Percentiles rank a stretch among this genome's conserved stretches.
Conservation (phyloP, 2,113 vertebrate genomes). For the Noturus placidus region DNA sequence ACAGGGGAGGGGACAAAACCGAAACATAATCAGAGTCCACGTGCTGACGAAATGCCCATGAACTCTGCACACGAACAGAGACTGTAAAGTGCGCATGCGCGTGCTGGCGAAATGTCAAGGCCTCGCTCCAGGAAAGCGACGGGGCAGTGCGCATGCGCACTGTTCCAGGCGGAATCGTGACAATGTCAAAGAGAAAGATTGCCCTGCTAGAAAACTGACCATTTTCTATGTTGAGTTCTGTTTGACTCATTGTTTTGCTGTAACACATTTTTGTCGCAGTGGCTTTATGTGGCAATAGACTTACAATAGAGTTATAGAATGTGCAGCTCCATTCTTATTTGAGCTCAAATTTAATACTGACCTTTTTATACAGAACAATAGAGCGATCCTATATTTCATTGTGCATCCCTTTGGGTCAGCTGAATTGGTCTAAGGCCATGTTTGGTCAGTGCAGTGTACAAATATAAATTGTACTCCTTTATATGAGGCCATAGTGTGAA, state of each 20-base stretch:
- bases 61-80: too few species aligned
- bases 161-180: too few species aligned
- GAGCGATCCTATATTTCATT: neutral
- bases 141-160: too few species aligned
- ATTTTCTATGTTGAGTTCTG: neutral
- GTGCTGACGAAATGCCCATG: too few species aligned
- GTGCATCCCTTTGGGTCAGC: constrained; percentile 5
- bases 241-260: neutral
- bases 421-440: constrained; percentile 20
- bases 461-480: constrained; percentile 16
- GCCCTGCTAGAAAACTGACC: neutral
- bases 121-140: too few species aligned
- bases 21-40: too few species aligned
- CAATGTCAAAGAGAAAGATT: neutral
- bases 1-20: too few species aligned
- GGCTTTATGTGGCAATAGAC: constrained; percentile 62
- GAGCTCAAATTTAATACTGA: constrained; percentile 20
- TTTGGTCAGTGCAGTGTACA: constrained; percentile 12
- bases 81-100: too few species aligned
- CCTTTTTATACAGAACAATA: constrained; percentile 13
- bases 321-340: constrained; percentile 38
- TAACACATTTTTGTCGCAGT: constrained; percentile 13
- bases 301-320: constrained; percentile 65
- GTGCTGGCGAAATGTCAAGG: too few species aligned
- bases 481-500: constrained; percentile 7